phyloP scores from a whole-genome alignment of 2,113 vertebrate genomes.

The Saimiri boliviensis region DNA sequence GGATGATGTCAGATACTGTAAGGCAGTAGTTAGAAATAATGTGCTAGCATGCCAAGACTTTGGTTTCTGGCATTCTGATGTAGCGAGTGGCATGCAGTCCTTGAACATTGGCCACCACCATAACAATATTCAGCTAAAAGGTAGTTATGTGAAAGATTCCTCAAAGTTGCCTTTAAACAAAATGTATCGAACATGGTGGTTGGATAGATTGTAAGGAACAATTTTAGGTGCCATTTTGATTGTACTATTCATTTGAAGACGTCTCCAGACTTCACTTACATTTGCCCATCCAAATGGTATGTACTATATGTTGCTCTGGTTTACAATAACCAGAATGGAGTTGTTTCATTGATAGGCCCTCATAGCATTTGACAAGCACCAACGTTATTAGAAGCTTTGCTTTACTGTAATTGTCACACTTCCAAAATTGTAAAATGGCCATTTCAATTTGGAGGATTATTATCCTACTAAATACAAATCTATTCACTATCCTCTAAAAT shows the following conservation, averaged over 20 bases:
- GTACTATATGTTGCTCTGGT: neutral
- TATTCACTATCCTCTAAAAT: conserved; percentile 45
- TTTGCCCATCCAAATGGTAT: neutral
- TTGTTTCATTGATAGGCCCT: conserved; percentile 17
- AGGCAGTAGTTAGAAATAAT: conserved; percentile 40
- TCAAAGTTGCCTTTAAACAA: conserved; percentile 24
- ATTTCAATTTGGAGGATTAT: conserved; percentile 52
- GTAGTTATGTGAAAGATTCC: neutral
- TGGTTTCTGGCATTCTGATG: conserved; percentile 8
- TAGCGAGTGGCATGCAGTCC: neutral
- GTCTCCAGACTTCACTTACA: neutral
- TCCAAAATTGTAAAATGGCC: conserved; percentile 45
- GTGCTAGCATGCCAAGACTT: neutral
- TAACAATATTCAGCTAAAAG: conserved; percentile 24
- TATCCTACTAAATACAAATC: conserved; percentile 45
- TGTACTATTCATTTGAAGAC: conserved; percentile 18
- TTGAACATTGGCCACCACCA: neutral
- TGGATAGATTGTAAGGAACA: conserved; percentile 29
- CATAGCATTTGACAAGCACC: conserved; percentile 15
- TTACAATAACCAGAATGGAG: conserved; percentile 2
- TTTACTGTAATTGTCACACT: conserved; percentile 52
- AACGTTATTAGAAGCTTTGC: conserved; percentile 54
- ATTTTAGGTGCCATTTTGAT: conserved; percentile 23
- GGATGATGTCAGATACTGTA: neutral
- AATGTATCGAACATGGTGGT: neutral